Evolutionary conservation across 2,888 invertebrate species (phyloP).

Genomic region (Ernsta delagoae): DNA sequence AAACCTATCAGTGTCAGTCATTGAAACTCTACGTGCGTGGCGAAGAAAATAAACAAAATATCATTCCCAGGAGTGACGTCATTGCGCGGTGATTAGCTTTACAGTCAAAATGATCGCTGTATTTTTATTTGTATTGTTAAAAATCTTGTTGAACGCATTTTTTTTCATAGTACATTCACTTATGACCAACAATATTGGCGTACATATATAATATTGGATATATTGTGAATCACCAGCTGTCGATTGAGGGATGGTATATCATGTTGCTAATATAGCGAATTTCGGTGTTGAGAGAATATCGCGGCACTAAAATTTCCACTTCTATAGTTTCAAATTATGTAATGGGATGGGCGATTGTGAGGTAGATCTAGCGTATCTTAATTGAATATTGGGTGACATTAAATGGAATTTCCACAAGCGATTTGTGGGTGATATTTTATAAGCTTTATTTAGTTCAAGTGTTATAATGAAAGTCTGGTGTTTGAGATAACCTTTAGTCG

Average conservation of each 20-base stretch:
- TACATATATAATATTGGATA: not conserved
- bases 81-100: too few species aligned
- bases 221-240: conserved; percentile 5
- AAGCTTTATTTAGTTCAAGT: not conserved
- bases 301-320: conserved; percentile 4
- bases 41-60: too few species aligned
- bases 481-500: too few species aligned
- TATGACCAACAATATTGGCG: not conserved
- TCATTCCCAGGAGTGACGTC: too few species aligned
- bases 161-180: too few species aligned
- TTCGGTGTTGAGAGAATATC: conserved; percentile 2
- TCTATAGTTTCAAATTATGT: conserved; percentile 9
- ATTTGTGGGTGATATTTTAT: not conserved
- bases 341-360: not conserved
- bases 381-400: conserved; percentile 7
- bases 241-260: conserved; percentile 12
- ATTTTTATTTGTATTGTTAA: too few species aligned
- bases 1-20: too few species aligned
- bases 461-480: too few species aligned
- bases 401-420: not conserved
- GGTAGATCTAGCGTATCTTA: conserved; percentile 4
- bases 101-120: too few species aligned
- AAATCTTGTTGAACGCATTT: too few species aligned
- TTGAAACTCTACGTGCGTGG: too few species aligned
- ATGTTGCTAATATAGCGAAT: conserved; percentile 19